These are phyloP conservation scores for Thymelicus acteon DNA, from an alignment of 2,888 invertebrate genomes.

Conservation along the genomic window DNA sequence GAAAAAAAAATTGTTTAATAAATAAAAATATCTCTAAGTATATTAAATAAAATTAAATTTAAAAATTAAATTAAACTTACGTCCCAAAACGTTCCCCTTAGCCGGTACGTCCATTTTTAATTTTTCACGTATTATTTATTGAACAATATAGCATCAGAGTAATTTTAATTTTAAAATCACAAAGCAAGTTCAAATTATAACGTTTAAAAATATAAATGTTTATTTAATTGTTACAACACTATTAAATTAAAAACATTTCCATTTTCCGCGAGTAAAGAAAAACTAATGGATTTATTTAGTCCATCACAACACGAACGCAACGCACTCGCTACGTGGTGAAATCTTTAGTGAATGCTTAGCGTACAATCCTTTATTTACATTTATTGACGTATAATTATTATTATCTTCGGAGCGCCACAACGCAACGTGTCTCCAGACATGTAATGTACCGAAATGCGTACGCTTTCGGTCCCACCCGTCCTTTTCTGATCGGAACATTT, in stretches of 20 bases:
- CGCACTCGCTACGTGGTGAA: constrained; percentile 47
- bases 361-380: constrained; percentile 37
- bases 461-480: constrained; percentile 35
- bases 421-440: constrained; percentile 46
- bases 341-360: constrained; percentile 32
- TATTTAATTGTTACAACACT: constrained; percentile 1
- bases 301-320: constrained; percentile 34
- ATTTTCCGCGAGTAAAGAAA: no score
- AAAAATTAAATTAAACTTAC: constrained; percentile 82
- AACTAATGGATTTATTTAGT: neutral
- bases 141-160: neutral
- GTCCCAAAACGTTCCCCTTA: constrained; percentile 84
- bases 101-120: constrained; percentile 82
- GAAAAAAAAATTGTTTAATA: no score
- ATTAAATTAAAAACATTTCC: neutral
- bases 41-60: neutral
- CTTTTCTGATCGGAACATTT: constrained; percentile 48
- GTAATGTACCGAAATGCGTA: constrained; percentile 46
- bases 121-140: neutral
- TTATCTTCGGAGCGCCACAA: constrained; percentile 23
- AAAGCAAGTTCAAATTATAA: neutral
- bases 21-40: neutral
- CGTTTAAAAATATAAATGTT: neutral
- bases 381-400: constrained; percentile 18
- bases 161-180: neutral